Evolutionary conservation across 2,113 vertebrate genomes (phyloP).

Genomic region (Ginglymostoma cirratum): DNA sequence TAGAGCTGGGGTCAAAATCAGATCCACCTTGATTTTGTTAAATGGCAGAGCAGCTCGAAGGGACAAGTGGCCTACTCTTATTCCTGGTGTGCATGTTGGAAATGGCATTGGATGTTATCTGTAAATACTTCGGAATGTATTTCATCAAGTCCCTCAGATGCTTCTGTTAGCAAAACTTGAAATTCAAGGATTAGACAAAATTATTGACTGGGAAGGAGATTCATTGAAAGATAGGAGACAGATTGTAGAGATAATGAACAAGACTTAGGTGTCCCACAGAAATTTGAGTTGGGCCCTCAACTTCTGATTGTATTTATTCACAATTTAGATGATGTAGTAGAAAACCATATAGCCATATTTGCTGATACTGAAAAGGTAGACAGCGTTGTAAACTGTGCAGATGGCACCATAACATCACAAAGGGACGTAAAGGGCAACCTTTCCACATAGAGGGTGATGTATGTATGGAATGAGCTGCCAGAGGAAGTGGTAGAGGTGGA

Average conservation of each 20-base stretch:
- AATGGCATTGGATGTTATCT: not conserved
- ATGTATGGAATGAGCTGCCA: too few species aligned
- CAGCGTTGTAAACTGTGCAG: not conserved
- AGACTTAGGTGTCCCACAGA: too few species aligned
- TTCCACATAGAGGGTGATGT: too few species aligned
- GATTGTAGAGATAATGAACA: not conserved
- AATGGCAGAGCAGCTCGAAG: too few species aligned
- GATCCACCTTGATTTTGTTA: too few species aligned
- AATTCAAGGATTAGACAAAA: not conserved
- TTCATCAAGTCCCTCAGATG: not conserved
- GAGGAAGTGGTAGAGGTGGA: too few species aligned
- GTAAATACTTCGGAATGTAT: not conserved
- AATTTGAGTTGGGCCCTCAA: not conserved
- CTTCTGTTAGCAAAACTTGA: not conserved
- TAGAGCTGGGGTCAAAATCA: too few species aligned
- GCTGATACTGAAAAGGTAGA: not conserved
- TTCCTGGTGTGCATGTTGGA: too few species aligned
- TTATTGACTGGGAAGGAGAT: not conserved
- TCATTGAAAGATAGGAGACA: not conserved
- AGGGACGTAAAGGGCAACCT: not conserved
- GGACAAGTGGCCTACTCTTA: too few species aligned
- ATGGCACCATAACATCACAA: not conserved
- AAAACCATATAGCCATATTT: not conserved
- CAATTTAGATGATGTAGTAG: not conserved
- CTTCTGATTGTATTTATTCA: not conserved